A percentile compares a stretch with the other conserved stretches of the same genome.
Evolutionary conservation across 2,888 invertebrate genomes (phyloP).

Genomic region (Drosophila kokeensis): DNA sequence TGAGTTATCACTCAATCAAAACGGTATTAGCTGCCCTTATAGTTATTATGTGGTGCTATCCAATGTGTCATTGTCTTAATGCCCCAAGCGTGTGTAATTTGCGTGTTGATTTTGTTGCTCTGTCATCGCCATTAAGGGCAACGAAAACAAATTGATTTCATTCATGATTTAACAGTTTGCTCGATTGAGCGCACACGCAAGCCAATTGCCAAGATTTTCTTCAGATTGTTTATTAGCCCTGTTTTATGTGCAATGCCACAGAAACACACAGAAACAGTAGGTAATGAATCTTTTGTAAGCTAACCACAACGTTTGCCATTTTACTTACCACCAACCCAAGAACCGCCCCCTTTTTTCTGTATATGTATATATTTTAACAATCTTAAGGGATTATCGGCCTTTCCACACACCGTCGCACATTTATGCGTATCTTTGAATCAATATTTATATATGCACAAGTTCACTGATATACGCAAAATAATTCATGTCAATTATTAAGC

Average conservation of each 20-base stretch:
- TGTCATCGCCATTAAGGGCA: slow-evolving; percentile 48
- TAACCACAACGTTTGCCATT: slow-evolving; percentile 32
- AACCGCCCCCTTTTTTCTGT: slow-evolving; percentile 5
- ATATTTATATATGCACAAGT: neutral
- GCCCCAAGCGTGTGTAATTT: slow-evolving; percentile 55
- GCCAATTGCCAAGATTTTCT: slow-evolving; percentile 62
- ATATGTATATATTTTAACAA: slow-evolving; percentile 53
- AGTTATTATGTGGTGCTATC: slow-evolving; percentile 4
- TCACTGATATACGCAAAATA: slow-evolving; percentile 1
- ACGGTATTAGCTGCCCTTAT: slow-evolving; percentile 45
- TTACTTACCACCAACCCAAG: neutral
- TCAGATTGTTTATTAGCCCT: slow-evolving; percentile 58
- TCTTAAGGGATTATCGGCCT: slow-evolving; percentile 71
- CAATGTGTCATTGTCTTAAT: slow-evolving; percentile 71
- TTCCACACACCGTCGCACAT: slow-evolving; percentile 16
- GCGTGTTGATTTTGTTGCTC: slow-evolving; percentile 19
- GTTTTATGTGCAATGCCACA: slow-evolving; percentile 34
- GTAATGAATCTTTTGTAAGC: slow-evolving; percentile 61
- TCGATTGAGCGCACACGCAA: slow-evolving; percentile 65
- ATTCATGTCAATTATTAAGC: slow-evolving; percentile 17
- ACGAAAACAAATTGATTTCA: slow-evolving; percentile 71
- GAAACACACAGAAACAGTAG: slow-evolving; percentile 3
- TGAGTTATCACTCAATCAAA: slow-evolving; percentile 80
- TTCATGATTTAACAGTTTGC: slow-evolving; percentile 72
- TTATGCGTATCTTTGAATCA: slow-evolving; percentile 3